phyloP scores from a whole-genome alignment of 2,888 invertebrate genomes.

The Pecten maximus region DNA sequence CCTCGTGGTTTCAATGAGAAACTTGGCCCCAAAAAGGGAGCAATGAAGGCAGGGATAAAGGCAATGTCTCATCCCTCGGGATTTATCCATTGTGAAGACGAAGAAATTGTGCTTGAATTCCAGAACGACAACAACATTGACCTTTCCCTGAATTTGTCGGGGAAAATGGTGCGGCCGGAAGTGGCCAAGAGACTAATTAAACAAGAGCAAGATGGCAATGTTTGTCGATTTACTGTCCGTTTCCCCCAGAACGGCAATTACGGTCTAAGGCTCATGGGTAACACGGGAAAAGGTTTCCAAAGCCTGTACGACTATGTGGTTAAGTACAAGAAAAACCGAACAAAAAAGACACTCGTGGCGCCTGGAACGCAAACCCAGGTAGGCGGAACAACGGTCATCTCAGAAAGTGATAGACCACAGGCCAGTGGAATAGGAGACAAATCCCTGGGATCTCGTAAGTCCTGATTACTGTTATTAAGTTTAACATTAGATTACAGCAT shows the following conservation, averaged over 20 bases:
- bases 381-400: constrained; percentile 41
- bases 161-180: constrained; percentile 60
- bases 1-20: constrained; percentile 62
- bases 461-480: too few relatives aligned
- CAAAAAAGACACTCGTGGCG: constrained; percentile 36
- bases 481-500: too few relatives aligned
- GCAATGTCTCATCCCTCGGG: constrained; percentile 60
- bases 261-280: constrained; percentile 60
- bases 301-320: constrained; percentile 64
- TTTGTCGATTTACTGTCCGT: constrained; percentile 60
- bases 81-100: constrained; percentile 59
- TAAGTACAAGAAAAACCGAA: constrained; percentile 57
- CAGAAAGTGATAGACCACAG: constrained; percentile 33
- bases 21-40: constrained; percentile 63
- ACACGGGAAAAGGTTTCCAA: constrained; percentile 57
- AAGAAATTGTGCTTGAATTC: constrained; percentile 64
- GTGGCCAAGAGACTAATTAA: constrained; percentile 61
- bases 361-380: constrained; percentile 33
- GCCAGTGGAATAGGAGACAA: neutral
- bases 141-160: constrained; percentile 64
- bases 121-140: constrained; percentile 60
- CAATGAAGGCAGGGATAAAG: constrained; percentile 56
- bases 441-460: constrained; percentile 1
- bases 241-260: constrained; percentile 61
- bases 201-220: constrained; percentile 56